Evolutionary conservation across 2,797 vertebrate genomes (phyloP), one percentile per base, ranked within the genome.

Genomic region (Varecia variegata): DNA sequence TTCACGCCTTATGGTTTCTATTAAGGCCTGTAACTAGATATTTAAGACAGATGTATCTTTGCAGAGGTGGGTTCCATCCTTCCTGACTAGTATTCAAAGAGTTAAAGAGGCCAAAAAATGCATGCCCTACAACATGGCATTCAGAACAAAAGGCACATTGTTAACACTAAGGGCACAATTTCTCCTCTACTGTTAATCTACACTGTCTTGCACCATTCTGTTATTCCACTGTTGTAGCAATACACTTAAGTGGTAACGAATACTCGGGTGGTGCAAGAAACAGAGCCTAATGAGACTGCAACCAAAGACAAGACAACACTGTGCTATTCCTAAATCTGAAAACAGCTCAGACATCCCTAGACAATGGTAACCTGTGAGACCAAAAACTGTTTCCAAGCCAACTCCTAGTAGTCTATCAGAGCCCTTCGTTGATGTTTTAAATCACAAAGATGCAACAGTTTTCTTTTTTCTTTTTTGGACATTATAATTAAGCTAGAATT

Each of bases 71-170:
- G 88, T 97, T 98, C 98, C 97, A 96, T 97, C 94, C 97, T 98
- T 96, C 97, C 93, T 93, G 95, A 97, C 95, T 96, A 95, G 73
- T 96, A 96, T 94, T 98, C 98, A 98, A 98, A 98, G 98, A 98
- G 98, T 98, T 98, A 98, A 98, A 99, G 98, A 98, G 98, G 98
- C 97, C 97, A 95, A 98, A 98, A 97, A 97, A 98, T 97, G 98
- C 98, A 98, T 96, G 98, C 98, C 98, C 97, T 97, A 98, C 97
- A 96, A 98, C 94, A 97, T 96, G 98, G 98, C 98, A 98, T 99
- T 98, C 97, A 96, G 98, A 99, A 99, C 99, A 99, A 99, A 99
- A 99, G 99, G 99, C 99, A 99, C 99, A 99, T 99, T 98, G 98
- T 99, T 99, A 99, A 99, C 98, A 99, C 98, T 98, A 99, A 99